phyloP scores from a whole-genome alignment of 2,113 vertebrate genomes.

The Muntiacus reevesi region DNA sequence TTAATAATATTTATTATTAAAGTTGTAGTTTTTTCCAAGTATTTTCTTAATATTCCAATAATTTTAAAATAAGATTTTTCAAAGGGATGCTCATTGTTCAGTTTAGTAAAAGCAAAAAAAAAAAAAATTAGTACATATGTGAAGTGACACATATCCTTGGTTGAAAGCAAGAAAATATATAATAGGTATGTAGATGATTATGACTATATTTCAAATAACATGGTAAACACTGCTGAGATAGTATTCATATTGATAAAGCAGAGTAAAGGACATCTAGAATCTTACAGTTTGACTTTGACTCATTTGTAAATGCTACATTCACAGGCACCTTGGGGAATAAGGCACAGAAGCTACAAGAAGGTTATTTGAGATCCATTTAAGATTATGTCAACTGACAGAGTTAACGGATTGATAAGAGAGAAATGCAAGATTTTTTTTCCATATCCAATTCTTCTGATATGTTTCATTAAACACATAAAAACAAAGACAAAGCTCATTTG shows the following conservation, averaged over 20 bases:
- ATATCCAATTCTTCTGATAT: neutral
- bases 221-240: neutral
- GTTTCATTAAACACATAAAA: constrained; percentile 29
- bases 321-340: constrained; percentile 14
- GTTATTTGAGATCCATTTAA: constrained; percentile 67
- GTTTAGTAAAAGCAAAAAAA: neutral
- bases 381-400: constrained; percentile 56
- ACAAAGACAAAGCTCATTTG: neutral
- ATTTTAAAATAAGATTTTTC: neutral
- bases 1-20: too few relatives aligned
- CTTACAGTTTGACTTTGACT: neutral
- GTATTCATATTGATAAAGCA: neutral
- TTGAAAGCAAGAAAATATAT: neutral
- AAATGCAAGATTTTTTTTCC: neutral
- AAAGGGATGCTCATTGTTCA: neutral
- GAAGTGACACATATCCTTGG: neutral
- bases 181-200: too few relatives aligned
- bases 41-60: neutral
- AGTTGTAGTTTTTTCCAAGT: neutral
- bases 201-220: neutral
- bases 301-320: constrained; percentile 2
- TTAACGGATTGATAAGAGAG: constrained; percentile 49
- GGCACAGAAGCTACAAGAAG: neutral
- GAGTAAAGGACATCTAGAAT: neutral
- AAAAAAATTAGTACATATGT: neutral